Conservation (phyloP, 2,888 invertebrate genomes). For the Caradrina clavipalpis region DNA sequence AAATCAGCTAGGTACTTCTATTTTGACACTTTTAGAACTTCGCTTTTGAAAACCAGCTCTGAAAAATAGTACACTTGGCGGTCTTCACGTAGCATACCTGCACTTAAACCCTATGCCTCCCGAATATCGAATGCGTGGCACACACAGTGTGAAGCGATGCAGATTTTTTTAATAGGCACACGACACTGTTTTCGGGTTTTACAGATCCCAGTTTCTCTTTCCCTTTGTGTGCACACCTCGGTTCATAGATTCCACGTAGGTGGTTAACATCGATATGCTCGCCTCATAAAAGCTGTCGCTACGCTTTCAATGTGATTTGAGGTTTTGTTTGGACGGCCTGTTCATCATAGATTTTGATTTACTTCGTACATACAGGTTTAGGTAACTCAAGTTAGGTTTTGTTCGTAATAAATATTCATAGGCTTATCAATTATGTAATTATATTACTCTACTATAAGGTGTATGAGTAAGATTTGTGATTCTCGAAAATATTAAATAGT, state of each 20-base stretch:
- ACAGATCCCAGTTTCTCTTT: background rate
- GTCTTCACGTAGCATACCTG: background rate
- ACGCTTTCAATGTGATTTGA: conserved; percentile 1
- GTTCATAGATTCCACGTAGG: background rate
- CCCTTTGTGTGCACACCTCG: background rate
- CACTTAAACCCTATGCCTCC: background rate
- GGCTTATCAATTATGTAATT: too few species aligned
- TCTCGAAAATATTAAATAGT: too few species aligned
- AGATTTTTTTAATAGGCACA: background rate
- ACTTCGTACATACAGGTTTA: background rate
- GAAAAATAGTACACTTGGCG: background rate
- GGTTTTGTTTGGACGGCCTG: conserved; percentile 8
- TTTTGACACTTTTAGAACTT: background rate
- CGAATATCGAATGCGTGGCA: background rate
- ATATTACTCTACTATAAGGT: too few species aligned
- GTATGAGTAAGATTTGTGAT: too few species aligned
- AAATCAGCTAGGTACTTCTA: background rate
- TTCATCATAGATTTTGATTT: conserved; percentile 27
- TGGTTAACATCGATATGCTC: background rate
- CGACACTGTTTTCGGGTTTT: background rate
- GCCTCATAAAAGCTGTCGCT: background rate
- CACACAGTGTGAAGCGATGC: background rate
- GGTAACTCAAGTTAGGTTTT: conserved; percentile 10
- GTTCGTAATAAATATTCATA: conserved; percentile 28
- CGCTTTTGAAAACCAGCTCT: background rate